These are phyloP conservation scores for Macquaria ambigua DNA, from an alignment of 2,113 vertebrate genomes.

Conservation along the genomic window DNA sequence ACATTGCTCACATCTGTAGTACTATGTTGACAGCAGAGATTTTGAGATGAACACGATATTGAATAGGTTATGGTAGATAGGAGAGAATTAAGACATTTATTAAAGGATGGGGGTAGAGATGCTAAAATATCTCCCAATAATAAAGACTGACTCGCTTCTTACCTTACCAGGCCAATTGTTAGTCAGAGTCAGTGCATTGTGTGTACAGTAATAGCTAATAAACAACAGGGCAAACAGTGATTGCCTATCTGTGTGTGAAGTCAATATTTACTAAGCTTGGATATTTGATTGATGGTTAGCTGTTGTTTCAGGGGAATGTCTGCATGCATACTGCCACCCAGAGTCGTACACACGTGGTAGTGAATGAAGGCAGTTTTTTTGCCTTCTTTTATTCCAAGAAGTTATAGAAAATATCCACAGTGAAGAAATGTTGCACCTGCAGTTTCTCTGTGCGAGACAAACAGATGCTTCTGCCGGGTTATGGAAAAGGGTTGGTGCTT, in stretches of 20 bases:
- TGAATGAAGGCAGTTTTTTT: background rate
- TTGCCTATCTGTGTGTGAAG: slow-evolving; percentile 37
- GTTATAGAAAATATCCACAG: slow-evolving; percentile 39
- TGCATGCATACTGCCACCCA: slow-evolving; percentile 7
- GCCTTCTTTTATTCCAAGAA: background rate
- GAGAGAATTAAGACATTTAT: background rate
- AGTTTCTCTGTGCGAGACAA: slow-evolving; percentile 40
- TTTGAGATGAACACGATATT: background rate
- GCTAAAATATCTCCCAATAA: background rate
- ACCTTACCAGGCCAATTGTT: background rate
- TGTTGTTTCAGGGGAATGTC: slow-evolving; percentile 24
- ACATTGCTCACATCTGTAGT: background rate
- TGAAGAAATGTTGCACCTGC: slow-evolving; percentile 31
- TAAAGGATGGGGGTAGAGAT: background rate
- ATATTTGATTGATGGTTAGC: slow-evolving; percentile 17
- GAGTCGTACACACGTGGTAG: background rate
- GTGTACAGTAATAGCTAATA: slow-evolving; percentile 36
- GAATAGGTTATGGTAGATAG: background rate
- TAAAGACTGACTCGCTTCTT: background rate
- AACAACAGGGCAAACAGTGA: slow-evolving; percentile 43
- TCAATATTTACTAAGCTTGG: slow-evolving; percentile 52
- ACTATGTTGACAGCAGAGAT: background rate
- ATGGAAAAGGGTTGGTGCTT: slow-evolving; percentile 39
- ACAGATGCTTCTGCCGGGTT: slow-evolving; percentile 60
- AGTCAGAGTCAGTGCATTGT: background rate